Evolutionary conservation across 2,888 invertebrate genomes (phyloP), one percentile per base, ranked within the genome.

Genomic region (Venusia cambrica): DNA sequence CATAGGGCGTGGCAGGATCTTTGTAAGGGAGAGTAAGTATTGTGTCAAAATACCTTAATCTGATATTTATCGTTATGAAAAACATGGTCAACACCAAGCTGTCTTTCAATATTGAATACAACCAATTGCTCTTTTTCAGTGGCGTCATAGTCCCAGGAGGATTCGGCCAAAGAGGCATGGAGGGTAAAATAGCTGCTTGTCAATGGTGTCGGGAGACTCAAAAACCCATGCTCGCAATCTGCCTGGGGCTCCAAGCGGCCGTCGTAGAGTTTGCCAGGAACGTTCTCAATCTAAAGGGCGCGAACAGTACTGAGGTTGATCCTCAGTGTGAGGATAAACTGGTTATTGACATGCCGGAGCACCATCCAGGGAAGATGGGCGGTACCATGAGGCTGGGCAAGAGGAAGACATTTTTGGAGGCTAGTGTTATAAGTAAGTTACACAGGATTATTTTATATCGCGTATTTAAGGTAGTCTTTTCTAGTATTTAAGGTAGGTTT

Each of bases 371-470:
- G 0, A 90, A 94, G 51, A 91, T 97, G 89, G 99, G 99, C 1
- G 99, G 98, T 4, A 99, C 99, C 0, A 99, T 99, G 99, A 88
- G 99, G 38, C 87, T 99, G 24, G 99, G 99, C n/a, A 95, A 93
- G 66, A 91, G 98, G 57, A 92, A 91, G 38, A 99, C 99, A 0
- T 80, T 93, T 18, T 94, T 99, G 67, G 90, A 91, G 39, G 75
- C 88, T 1, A 88, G 89, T 54, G 73, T 90, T 46, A 88, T 94
- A 52, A 90, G 92, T 92, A 67, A 88, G 90, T 84, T n/a, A n/a
- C n/a, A n/a, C n/a, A n/a, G n/a, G n/a, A n/a, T n/a, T n/a, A n/a
- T n/a, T n/a, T n/a, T n/a, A n/a, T n/a, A n/a, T n/a, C n/a, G n/a
- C n/a, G n/a, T n/a, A n/a, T n/a, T n/a, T n/a, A n/a, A n/a, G n/a